Evolutionary conservation across 37 sponge, comb jelly and placozoan species (phyloP).

Genomic region (Haliclona indistincta): DNA sequence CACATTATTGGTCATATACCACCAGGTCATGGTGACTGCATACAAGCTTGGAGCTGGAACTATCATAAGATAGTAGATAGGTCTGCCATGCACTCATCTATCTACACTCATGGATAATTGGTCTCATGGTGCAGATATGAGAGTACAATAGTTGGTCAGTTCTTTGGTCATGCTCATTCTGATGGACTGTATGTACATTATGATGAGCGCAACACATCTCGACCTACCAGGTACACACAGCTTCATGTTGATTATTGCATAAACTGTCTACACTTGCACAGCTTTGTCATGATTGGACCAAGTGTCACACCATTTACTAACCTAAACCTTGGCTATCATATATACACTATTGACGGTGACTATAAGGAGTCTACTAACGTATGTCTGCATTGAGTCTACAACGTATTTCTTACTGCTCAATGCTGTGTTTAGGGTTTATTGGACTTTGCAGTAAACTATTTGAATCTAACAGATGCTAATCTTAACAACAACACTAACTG

Average conservation of each 20-base stretch:
- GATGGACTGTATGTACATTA: conserved; percentile 72
- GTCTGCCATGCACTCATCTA: conserved; percentile 8
- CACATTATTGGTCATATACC: too few species aligned
- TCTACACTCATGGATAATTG: neutral
- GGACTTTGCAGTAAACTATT: conserved; percentile 66
- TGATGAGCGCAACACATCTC: conserved; percentile 57
- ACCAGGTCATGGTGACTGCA: conserved; percentile 40
- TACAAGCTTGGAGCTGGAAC: conserved; percentile 74
- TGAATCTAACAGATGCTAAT: conserved; percentile 86
- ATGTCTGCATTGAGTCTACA: conserved; percentile 7
- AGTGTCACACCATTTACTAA: conserved; percentile 65
- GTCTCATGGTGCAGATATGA: conserved; percentile 69
- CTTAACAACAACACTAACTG: conserved; percentile 65
- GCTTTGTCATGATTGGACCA: conserved; percentile 72
- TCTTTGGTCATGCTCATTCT: conserved; percentile 93
- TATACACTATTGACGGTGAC: conserved; percentile 82
- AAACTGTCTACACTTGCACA: neutral
- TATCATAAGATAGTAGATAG: conserved; percentile 90
- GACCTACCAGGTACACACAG: conserved; percentile 68
- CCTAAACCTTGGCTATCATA: conserved; percentile 64
- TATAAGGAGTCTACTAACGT: conserved; percentile 63
- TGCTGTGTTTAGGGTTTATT: conserved; percentile 51
- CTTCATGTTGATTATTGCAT: neutral
- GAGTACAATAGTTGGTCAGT: conserved; percentile 90
- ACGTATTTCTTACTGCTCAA: neutral